Conservation (phyloP, 2,797 vertebrate genomes). For the Brotula barbata region DNA sequence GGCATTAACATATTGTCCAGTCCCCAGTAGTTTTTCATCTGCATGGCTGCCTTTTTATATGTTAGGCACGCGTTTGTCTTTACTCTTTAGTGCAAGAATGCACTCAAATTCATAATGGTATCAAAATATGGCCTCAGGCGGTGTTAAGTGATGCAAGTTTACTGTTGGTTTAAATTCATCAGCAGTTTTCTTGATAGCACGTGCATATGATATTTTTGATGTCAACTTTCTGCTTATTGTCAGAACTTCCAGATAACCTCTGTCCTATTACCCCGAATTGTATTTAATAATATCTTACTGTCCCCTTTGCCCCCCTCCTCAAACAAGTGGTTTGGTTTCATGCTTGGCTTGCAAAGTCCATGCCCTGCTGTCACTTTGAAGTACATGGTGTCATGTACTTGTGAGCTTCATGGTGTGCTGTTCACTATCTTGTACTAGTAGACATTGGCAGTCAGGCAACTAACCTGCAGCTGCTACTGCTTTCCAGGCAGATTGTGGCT, state of each 20-base stretch:
- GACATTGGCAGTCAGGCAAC: conserved; percentile 62
- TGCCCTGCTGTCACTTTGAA: conserved; percentile 33
- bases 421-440: conserved; percentile 27
- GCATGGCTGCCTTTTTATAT: too few species aligned
- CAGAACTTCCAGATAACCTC: not conserved
- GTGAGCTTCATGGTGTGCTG: conserved; percentile 41
- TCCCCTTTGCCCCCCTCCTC: not conserved
- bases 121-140: too few species aligned
- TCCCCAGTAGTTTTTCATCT: too few species aligned
- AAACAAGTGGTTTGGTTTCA: conserved; percentile 18
- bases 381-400: conserved; percentile 33
- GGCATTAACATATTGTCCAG: too few species aligned
- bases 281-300: too few species aligned
- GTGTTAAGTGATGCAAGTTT: too few species aligned
- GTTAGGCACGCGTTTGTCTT: too few species aligned
- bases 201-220: not conserved
- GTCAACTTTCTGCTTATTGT: conserved; percentile 1
- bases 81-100: too few species aligned
- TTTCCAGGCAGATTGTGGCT: conserved; percentile 88
- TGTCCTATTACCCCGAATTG: conserved; percentile 4
- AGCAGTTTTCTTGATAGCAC: too few species aligned
- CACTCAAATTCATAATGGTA: too few species aligned
- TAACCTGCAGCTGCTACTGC: conserved; percentile 63
- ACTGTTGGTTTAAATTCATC: too few species aligned
- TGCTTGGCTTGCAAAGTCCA: conserved; percentile 37